Evolutionary conservation across 2,797 vertebrate species (phyloP).

Genomic region (Crenuchus spilurus): DNA sequence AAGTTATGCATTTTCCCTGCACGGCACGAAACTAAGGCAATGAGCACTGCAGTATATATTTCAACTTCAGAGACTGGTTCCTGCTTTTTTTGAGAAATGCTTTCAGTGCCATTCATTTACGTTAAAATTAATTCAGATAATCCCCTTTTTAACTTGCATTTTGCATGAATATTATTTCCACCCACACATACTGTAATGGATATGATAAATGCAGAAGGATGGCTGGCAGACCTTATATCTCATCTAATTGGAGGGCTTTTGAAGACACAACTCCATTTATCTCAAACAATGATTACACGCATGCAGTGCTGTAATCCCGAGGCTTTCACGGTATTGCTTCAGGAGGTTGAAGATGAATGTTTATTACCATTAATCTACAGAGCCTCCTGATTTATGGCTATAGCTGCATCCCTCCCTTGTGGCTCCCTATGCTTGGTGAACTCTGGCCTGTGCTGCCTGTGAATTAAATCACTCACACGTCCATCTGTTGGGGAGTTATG

Average conservation of each 20-base stretch:
- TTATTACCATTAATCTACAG: constrained; percentile 85
- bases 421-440: constrained; percentile 67
- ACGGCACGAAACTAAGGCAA: no score
- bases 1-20: no score
- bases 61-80: not conserved
- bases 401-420: constrained; percentile 40
- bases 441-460: constrained; percentile 60
- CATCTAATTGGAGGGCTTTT: constrained; percentile 70
- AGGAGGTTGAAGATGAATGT: constrained; percentile 85
- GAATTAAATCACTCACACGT: constrained; percentile 72
- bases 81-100: not conserved
- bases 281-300: constrained; percentile 72
- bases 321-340: constrained; percentile 77
- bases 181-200: constrained; percentile 50
- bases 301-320: constrained; percentile 76
- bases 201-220: constrained; percentile 56
- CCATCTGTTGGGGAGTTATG: constrained; percentile 74
- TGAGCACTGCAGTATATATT: not conserved
- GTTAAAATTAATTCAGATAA: constrained; percentile 27
- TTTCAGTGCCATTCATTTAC: constrained; percentile 29
- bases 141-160: constrained; percentile 34
- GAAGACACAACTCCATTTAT: constrained; percentile 71
- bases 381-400: constrained; percentile 80
- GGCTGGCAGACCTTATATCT: constrained; percentile 64
- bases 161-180: constrained; percentile 12